Percentiles rank a stretch among this genome's conserved stretches.
Conservation (phyloP, 2,797 vertebrate species). For the Diplodus sargus region DNA sequence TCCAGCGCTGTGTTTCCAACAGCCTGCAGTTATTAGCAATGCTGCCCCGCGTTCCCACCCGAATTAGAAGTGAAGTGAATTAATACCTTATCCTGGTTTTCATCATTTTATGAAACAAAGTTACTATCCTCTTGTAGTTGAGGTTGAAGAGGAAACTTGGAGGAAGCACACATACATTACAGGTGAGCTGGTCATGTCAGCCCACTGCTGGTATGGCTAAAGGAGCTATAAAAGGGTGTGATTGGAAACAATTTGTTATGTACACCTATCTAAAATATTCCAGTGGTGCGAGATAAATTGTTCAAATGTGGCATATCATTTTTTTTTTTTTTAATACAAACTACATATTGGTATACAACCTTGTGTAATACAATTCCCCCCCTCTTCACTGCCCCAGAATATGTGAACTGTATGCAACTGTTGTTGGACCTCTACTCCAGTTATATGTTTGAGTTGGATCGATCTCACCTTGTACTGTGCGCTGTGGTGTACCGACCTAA, state of each 20-base stretch:
- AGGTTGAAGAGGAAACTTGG: constrained; percentile 62
- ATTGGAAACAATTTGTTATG: background rate
- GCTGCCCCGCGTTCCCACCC: constrained; percentile 67
- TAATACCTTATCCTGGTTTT: constrained; percentile 78
- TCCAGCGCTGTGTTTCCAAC: constrained; percentile 41
- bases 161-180: constrained; percentile 39
- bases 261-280: background rate
- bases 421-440: too few relatives aligned
- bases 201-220: constrained; percentile 7
- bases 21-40: constrained; percentile 65
- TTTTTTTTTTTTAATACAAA: too few relatives aligned
- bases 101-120: constrained; percentile 72
- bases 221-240: background rate
- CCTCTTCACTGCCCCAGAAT: too few relatives aligned
- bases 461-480: too few relatives aligned
- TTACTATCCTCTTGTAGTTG: constrained; percentile 57
- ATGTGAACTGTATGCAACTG: too few relatives aligned
- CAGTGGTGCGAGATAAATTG: background rate
- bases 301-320: background rate
- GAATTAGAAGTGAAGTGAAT: constrained; percentile 71
- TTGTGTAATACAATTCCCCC: too few relatives aligned
- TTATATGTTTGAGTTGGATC: too few relatives aligned
- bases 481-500: too few relatives aligned
- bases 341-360: too few relatives aligned
- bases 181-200: constrained; percentile 45